Base-by-base conservation (phyloP, 1,140 invertebrate genomes). In the Atopsyche davidsoni region DNA sequence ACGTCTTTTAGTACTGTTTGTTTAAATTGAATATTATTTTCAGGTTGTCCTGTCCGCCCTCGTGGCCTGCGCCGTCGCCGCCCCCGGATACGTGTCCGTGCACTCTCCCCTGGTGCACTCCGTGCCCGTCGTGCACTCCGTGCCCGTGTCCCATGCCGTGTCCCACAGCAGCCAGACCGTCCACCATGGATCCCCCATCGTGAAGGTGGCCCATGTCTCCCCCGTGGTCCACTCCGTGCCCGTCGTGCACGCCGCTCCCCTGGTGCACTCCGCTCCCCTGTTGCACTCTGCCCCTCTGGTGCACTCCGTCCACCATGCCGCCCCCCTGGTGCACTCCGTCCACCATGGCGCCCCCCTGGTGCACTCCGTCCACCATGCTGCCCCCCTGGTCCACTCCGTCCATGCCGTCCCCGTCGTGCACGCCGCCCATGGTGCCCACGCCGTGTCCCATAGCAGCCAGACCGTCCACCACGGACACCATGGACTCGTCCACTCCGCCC, bases 401-500 rank as follows among this genome's bases (percentile, higher is more conserved):
- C 40, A 16, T 18, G 39, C 39, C 18, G 59, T 61, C 6, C 65
- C 64, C 51, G 62, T 70, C 10, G 69, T 71, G 17, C 62, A 70
- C 42, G 64, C 65, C 25, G 69, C 66, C 45, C 68, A 66, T 47
- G 59, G 60, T 21, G 55, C 69, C 23, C 66, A 63, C 60, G 55
- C 53, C 50, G 60, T 67, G 31, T 59, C 67, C 22, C 65, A 67
- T 61, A 64, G 61, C 60, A 46, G 38, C 47, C 66, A 68, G 4
- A 59, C 68, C 32, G 65, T 71, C 59, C 68, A 75, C 57, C 64
- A 73, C 40, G 51, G 61, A 32, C 53, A 62, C 4, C 64, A 68
- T 39, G 66, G 73, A 10, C 65, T 75, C 25, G 69, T 75, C 61
- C 76, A 76, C 51, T 60, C 73, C 43, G 68, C 78, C 41, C 73